Conservation (phyloP, 2,888 invertebrate species). For the Coenonympha arcania region DNA sequence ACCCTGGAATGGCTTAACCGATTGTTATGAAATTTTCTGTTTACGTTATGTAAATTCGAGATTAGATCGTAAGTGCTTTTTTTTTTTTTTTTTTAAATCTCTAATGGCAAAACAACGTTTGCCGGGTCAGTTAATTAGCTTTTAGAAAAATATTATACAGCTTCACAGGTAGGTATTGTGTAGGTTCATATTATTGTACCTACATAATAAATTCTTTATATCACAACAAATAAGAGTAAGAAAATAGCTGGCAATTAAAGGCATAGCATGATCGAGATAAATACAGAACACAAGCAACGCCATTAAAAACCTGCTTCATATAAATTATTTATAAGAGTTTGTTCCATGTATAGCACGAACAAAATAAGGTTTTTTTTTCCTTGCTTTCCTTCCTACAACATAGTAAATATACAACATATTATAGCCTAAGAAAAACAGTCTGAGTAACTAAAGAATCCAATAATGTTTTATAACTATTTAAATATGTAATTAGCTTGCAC, state of each 20-base stretch:
- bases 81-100: too few species aligned
- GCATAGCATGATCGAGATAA: constrained; percentile 24
- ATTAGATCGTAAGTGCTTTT: too few species aligned
- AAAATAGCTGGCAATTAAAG: constrained; percentile 22
- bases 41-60: too few species aligned
- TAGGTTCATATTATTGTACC: background rate
- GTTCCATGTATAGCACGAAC: constrained; percentile 23
- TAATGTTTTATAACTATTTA: too few species aligned
- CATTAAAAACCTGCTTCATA: constrained; percentile 24
- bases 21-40: too few species aligned
- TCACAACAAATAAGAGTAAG: constrained; percentile 18
- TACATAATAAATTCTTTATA: constrained; percentile 5
- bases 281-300: constrained; percentile 18
- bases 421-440: too few species aligned
- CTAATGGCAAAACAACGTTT: too few species aligned
- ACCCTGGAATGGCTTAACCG: too few species aligned
- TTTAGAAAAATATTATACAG: too few species aligned
- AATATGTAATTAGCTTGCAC: too few species aligned
- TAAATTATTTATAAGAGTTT: constrained; percentile 24
- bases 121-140: too few species aligned
- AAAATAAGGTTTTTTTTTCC: constrained; percentile 15
- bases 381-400: constrained; percentile 19
- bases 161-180: too few species aligned
- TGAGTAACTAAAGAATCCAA: background rate
- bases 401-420: background rate